phyloP scores from a whole-genome alignment of 2,888 invertebrate genomes.

The Drosophila limbata region DNA sequence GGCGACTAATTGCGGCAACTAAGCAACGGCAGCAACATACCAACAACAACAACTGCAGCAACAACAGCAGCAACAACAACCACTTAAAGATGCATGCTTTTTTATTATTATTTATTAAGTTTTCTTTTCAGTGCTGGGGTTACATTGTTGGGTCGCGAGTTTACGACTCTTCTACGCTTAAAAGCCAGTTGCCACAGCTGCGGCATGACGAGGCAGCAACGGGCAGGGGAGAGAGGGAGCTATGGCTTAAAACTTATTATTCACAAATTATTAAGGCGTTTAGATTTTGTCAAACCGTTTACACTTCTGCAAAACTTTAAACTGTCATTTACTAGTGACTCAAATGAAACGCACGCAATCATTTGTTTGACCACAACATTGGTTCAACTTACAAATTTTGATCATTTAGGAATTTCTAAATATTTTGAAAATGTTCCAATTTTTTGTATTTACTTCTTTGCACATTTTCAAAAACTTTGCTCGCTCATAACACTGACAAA shows the following conservation, averaged over 20 bases:
- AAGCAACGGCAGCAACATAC: slow-evolving; percentile 27
- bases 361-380: background rate
- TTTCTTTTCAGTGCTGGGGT: slow-evolving; percentile 17
- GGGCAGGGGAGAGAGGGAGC: background rate
- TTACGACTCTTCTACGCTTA: slow-evolving; percentile 7
- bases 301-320: too few species aligned
- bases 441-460: too few species aligned
- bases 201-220: background rate
- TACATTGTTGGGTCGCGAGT: slow-evolving; percentile 17
- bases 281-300: background rate
- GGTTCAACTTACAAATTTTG: background rate
- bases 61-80: background rate
- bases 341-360: too few species aligned
- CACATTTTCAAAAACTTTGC: background rate
- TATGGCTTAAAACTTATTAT: background rate
- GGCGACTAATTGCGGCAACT: slow-evolving; percentile 70
- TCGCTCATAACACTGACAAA: background rate
- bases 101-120: slow-evolving; percentile 25
- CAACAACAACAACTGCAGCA: slow-evolving; percentile 1
- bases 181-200: slow-evolving; percentile 13
- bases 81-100: slow-evolving; percentile 9
- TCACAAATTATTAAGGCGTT: background rate
- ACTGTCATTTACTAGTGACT: too few species aligned
- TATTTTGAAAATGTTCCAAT: too few species aligned
- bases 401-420: too few species aligned